These are phyloP conservation scores for Meleagris gallopavo DNA, from an alignment of 2,113 vertebrate genomes.

Conservation along the genomic window DNA sequence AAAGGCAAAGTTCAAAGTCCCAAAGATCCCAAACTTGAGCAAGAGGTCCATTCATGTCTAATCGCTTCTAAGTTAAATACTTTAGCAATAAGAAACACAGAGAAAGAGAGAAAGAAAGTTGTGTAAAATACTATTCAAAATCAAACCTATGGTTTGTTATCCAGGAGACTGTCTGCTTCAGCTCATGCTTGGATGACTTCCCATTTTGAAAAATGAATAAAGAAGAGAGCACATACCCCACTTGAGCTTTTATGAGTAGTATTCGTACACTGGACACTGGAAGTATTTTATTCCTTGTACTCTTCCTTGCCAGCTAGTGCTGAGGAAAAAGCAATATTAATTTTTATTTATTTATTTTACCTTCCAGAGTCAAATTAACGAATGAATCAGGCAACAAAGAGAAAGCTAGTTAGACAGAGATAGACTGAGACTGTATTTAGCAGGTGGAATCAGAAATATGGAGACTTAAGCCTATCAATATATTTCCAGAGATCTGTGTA, in stretches of 20 bases:
- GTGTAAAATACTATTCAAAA: not conserved
- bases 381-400: not conserved
- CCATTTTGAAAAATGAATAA: not conserved
- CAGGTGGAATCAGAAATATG: not conserved
- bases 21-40: not conserved
- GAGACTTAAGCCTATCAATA: slow-evolving; percentile 1
- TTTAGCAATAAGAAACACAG: not conserved
- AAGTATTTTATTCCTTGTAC: not conserved
- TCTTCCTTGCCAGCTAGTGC: not conserved
- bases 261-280: not conserved
- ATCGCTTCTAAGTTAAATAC: not conserved
- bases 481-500: slow-evolving; percentile 6
- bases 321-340: not conserved
- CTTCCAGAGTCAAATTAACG: not conserved
- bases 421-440: not conserved
- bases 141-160: not conserved
- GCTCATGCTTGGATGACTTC: not conserved
- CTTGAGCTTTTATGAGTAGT: not conserved
- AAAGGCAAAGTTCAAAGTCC: not conserved
- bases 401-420: not conserved
- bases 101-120: not conserved
- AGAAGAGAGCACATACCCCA: not conserved
- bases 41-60: not conserved
- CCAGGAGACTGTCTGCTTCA: not conserved
- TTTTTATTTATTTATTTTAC: not conserved